phyloP scores from a whole-genome alignment of 2,113 vertebrate genomes.

The Lynx canadensis region DNA sequence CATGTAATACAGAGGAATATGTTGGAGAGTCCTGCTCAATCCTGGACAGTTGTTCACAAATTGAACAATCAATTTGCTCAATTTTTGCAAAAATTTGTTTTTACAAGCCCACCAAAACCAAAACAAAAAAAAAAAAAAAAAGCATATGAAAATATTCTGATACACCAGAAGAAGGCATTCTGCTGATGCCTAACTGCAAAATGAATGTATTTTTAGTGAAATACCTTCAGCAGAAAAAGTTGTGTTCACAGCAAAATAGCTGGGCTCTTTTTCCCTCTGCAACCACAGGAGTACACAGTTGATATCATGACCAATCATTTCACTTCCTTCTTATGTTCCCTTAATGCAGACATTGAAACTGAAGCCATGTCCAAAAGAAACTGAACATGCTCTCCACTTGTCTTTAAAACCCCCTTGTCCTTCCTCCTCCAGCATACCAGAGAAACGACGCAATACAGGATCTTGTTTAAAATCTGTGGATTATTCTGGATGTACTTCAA shows the following conservation, averaged over 20 bases:
- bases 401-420: background rate
- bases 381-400: background rate
- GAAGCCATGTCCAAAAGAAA: background rate
- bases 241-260: background rate
- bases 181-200: background rate
- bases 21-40: background rate
- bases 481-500: slow-evolving; percentile 51
- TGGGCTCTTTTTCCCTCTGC: background rate
- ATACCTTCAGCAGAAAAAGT: background rate
- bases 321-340: background rate
- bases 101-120: background rate
- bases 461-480: slow-evolving; percentile 42
- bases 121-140: background rate
- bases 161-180: background rate
- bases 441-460: slow-evolving; percentile 2
- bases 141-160: background rate
- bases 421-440: background rate
- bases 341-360: background rate
- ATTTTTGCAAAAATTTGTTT: background rate
- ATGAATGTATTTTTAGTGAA: background rate
- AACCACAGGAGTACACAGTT: background rate
- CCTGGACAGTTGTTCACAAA: background rate
- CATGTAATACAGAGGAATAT: background rate
- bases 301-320: background rate
- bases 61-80: background rate